These are phyloP conservation scores for Discoglossus pictus DNA, from an alignment of 2,797 vertebrate genomes.

Conservation along the genomic window DNA sequence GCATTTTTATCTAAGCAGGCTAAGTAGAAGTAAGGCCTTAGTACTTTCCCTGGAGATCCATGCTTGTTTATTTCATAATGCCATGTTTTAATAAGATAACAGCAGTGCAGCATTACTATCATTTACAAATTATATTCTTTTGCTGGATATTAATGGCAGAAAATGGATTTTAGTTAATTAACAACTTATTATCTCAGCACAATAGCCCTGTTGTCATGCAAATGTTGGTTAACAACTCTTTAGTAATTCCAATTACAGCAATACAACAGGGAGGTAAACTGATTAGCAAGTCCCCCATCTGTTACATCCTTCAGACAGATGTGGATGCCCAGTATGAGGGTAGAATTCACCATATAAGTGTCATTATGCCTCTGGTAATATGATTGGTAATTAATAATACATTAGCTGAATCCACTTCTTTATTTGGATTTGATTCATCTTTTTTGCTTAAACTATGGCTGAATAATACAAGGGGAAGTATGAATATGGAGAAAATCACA, in stretches of 20 bases:
- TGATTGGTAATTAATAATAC: background rate
- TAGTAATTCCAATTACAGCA: background rate
- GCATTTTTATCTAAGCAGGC: too few relatives aligned
- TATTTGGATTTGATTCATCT: too few relatives aligned
- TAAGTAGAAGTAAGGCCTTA: too few relatives aligned
- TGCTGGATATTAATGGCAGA: background rate
- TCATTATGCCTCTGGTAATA: background rate
- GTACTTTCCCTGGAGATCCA: too few relatives aligned
- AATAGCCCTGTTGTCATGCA: slow-evolving; percentile 8
- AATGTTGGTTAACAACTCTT: background rate
- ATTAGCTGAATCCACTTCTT: too few relatives aligned
- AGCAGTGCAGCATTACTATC: too few relatives aligned
- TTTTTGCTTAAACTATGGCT: too few relatives aligned
- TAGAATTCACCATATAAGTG: background rate
- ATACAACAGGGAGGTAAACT: background rate
- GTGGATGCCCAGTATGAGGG: background rate
- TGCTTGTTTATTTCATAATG: too few relatives aligned
- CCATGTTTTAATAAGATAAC: too few relatives aligned
- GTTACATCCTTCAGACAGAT: background rate
- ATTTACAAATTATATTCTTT: background rate
- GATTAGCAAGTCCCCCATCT: background rate
- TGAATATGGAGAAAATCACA: too few relatives aligned
- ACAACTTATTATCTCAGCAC: background rate
- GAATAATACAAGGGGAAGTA: too few relatives aligned
- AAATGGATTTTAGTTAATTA: background rate